Evolutionary conservation across 2,113 vertebrate species (phyloP), one percentile per base, ranked within the genome.

Genomic region (Planiliza haematocheilus): DNA sequence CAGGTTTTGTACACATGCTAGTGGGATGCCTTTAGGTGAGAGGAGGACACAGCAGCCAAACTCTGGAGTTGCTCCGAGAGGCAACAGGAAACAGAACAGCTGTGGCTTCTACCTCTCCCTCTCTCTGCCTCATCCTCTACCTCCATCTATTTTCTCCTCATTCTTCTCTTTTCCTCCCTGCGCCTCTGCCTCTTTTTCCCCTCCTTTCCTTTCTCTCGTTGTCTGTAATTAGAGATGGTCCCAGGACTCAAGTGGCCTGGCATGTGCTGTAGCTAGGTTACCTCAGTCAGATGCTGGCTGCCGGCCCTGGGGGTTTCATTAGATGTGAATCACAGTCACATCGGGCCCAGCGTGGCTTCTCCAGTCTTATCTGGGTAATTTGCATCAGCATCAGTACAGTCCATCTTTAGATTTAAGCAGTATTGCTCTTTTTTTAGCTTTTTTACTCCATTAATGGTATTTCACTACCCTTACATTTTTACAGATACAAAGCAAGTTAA

Each of bases 161-260:
- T 30, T 48, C 36, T 7, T 16, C 34, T 45, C 21, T 53, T 38
- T 68, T 56, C 56, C 46, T 21, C 45, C 3, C 1, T 34, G 52
- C 38, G 20, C 56, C 41, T 41, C 48, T 37, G 38, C 24, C 30
- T 43, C 2, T 1, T 78, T 73, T 46, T 38, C 7, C 38, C 7
- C 41, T 59, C 8, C 20, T 62, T 50, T 41, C 58, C 10, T 60
- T 49, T 67, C 48, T 69, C 68, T 77, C 52, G 2, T 66, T 34
- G 64, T 74, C 70, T 80, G 89, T 89, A 87, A 90, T 91, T 87
- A 88, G 74, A 86, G 86, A 66, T 62, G 75, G 83, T 84, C 65
- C 71, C 30, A 7, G 14, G 78, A 82, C 85, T 81, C 76, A 4
- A 72, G 73, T 77, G 49, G 71, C 81, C 61, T 41, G 66, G 50